Base-by-base conservation (phyloP, 2,797 vertebrate species). In the Cephalopachus bancanus region DNA sequence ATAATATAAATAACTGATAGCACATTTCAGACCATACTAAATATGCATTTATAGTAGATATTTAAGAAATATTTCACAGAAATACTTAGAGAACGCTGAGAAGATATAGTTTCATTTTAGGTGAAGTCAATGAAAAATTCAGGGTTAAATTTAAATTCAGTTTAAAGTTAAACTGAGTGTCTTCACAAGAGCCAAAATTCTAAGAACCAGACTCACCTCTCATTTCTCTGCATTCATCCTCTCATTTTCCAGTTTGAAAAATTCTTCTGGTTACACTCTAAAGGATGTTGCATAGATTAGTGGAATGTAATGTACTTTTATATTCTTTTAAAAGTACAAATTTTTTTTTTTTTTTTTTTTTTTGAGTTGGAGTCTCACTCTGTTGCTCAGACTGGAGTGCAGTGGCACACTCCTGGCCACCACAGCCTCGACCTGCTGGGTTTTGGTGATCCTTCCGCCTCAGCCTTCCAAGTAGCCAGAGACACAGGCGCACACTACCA, bases 41-140 rank as follows among this genome's bases (percentile, higher is more conserved):
- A 69, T 89, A 60, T 64, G n/a, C 71, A 59, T 78, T 89, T 81
- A 30, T 59, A 85, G 24, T 30, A 69, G 24, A 65, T 75, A 89
- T 91, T 93, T 95, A 93, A 93, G 83, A 88, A 65, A 33, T 80
- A 75, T 76, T 83, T 93, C 51, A 60, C 85, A 76, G 79, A 91
- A 93, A 92, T 81, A 44, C 0, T 74, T 65, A 84, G 33, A 72
- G 78, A 83, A 75, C 26, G 75, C 49, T 89, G 93, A 93, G 93
- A 97, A 60, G 93, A 60, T 8, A 28, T 37, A 22, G 19, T 71
- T 76, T 95, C 57, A 74, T 91, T 91, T 91, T 83, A 49, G 57
- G 49, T 62, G 33, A 89, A 83, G 26, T 83, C 67, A 83, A 24
- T 86, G 26, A 83, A 59, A 44, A 44, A 44, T 44, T 44, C 44